Percentiles rank a stretch among this genome's conserved stretches.
These are phyloP conservation scores for Leptarthrus brevirostris DNA, from an alignment of 2,888 invertebrate genomes.

Conservation along the genomic window DNA sequence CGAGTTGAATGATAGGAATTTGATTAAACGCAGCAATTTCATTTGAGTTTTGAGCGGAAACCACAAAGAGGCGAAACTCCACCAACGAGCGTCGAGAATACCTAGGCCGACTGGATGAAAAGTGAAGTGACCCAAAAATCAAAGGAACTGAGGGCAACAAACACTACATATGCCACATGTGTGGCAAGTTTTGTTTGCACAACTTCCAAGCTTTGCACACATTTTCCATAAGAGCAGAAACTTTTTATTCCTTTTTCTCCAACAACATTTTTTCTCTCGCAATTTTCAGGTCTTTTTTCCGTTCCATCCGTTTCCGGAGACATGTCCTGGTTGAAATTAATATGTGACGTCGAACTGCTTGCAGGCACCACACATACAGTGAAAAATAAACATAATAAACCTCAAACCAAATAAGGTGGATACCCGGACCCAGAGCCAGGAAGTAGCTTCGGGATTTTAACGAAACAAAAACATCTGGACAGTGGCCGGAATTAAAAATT, in stretches of 20 bases:
- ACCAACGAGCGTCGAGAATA: not conserved
- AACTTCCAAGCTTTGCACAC: constrained; percentile 28
- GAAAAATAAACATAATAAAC: constrained; percentile 26
- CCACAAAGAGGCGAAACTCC: not conserved
- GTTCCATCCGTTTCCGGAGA: constrained; percentile 35
- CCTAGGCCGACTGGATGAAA: not conserved
- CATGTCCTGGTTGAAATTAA: constrained; percentile 40
- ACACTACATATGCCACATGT: constrained; percentile 26
- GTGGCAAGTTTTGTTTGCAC: constrained; percentile 35
- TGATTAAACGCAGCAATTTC: constrained; percentile 13
- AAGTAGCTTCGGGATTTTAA: constrained; percentile 10
- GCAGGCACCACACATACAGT: not conserved
- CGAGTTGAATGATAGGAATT: not conserved
- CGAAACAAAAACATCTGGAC: constrained; percentile 30
- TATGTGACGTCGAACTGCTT: constrained; percentile 31
- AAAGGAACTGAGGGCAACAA: constrained; percentile 21
- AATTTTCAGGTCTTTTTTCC: constrained; percentile 20
- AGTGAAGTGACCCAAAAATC: constrained; percentile 21
- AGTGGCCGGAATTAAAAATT: constrained; percentile 35
- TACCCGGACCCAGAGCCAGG: not conserved
- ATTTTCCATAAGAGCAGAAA: constrained; percentile 25
- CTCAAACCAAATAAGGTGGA: constrained; percentile 27
- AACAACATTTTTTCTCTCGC: constrained; percentile 31
- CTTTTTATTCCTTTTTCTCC: constrained; percentile 11
- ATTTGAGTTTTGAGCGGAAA: not conserved